A percentile compares a stretch with the other conserved stretches of the same genome.
These are phyloP conservation scores for Lycocerus yunnanus DNA, from an alignment of 2,888 invertebrate species.

Conservation along the genomic window DNA sequence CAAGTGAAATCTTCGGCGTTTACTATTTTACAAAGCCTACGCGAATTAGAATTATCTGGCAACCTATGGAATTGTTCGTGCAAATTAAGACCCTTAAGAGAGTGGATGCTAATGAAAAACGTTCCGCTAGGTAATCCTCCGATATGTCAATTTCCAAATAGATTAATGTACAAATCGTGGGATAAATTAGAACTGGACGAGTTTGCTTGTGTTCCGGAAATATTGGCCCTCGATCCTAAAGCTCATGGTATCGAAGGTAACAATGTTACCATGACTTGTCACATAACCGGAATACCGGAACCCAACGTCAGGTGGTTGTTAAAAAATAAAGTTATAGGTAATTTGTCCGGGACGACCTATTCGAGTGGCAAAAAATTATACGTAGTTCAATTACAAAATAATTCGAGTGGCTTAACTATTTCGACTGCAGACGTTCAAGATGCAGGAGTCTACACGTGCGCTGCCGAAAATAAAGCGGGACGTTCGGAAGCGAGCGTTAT, in stretches of 20 bases:
- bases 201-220: constrained; percentile 77
- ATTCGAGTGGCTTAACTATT: constrained; percentile 75
- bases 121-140: constrained; percentile 76
- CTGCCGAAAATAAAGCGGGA: constrained; percentile 82
- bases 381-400: constrained; percentile 68
- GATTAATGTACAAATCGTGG: constrained; percentile 71
- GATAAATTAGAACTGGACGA: constrained; percentile 77
- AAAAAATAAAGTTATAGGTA: constrained; percentile 71
- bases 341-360: constrained; percentile 59
- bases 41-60: constrained; percentile 75
- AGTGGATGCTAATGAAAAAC: constrained; percentile 80
- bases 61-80: constrained; percentile 88
- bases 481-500: constrained; percentile 75
- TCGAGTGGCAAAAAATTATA: constrained; percentile 65
- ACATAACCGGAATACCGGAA: constrained; percentile 71
- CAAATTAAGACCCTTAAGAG: constrained; percentile 70
- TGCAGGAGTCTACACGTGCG: constrained; percentile 76
- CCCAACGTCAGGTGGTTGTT: constrained; percentile 75
- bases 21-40: constrained; percentile 69
- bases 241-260: constrained; percentile 72
- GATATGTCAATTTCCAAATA: constrained; percentile 68
- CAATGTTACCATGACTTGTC: constrained; percentile 75
- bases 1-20: constrained; percentile 70
- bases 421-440: constrained; percentile 74
- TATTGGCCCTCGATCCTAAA: constrained; percentile 63